These are phyloP conservation scores for Sycophila texana DNA, from an alignment of 2,888 invertebrate genomes.

Conservation along the genomic window DNA sequence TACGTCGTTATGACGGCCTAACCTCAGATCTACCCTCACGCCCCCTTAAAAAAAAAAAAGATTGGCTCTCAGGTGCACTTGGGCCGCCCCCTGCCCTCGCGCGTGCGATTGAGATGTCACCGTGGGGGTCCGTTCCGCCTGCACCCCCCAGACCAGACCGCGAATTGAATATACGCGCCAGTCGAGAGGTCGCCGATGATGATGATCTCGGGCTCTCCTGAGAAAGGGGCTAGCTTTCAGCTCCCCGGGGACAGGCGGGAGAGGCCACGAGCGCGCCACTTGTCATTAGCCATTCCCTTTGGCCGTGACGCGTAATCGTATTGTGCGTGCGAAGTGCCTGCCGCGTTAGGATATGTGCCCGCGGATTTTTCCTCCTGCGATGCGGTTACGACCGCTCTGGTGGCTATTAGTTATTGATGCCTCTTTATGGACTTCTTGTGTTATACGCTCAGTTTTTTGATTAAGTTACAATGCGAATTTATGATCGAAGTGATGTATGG, in stretches of 20 bases:
- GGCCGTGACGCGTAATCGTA: conserved; percentile 31
- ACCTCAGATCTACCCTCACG: not conserved
- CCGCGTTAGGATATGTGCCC: not conserved
- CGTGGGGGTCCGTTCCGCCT: conserved; percentile 14
- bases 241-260: not conserved
- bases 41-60: no score
- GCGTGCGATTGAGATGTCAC: conserved; percentile 52
- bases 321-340: conserved; percentile 15
- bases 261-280: not conserved
- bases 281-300: conserved; percentile 53
- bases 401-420: conserved; percentile 25
- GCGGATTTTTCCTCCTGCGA: not conserved
- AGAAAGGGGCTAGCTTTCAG: not conserved
- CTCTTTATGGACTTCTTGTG: not conserved
- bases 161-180: conserved; percentile 46
- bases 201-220: conserved; percentile 25
- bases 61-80: no score
- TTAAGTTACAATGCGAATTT: no score
- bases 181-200: conserved; percentile 3
- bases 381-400: not conserved
- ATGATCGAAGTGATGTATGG: no score
- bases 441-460: not conserved
- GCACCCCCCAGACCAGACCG: conserved; percentile 20
- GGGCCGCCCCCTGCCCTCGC: not conserved
- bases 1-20: conserved; percentile 4